A percentile compares a stretch with the other conserved stretches of the same genome.
These are phyloP conservation scores for Circaetus gallicus DNA, from an alignment of 2,113 vertebrate genomes.

Conservation along the genomic window DNA sequence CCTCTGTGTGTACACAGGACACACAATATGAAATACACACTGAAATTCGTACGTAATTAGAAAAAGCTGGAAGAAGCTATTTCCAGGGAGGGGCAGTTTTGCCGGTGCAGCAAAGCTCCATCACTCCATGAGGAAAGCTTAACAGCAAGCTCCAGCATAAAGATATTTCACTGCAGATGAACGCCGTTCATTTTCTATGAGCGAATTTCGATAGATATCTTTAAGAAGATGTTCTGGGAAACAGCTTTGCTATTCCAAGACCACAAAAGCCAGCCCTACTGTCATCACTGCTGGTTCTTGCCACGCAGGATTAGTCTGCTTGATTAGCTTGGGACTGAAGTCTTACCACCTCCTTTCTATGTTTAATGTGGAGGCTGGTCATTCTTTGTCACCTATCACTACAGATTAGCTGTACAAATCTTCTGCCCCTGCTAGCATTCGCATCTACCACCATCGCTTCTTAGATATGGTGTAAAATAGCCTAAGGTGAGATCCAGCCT, in stretches of 20 bases:
- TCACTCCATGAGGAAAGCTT: rapidly evolving
- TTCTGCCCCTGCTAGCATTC: neutral
- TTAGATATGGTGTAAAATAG: neutral
- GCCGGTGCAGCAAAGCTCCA: neutral
- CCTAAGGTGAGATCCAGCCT: neutral
- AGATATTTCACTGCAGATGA: neutral
- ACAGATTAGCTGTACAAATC: neutral
- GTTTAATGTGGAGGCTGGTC: neutral
- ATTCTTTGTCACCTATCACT: neutral
- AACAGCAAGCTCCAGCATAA: neutral
- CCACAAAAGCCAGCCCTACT: neutral
- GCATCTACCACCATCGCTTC: neutral
- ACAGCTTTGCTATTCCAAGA: neutral
- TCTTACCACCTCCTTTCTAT: neutral
- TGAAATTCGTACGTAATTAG: neutral
- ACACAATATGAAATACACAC: neutral
- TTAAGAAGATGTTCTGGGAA: neutral
- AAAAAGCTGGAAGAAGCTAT: neutral
- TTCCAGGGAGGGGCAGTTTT: neutral
- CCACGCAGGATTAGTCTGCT: neutral
- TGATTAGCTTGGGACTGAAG: neutral
- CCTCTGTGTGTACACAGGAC: too few species aligned
- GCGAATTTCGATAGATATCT: neutral
- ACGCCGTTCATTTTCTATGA: neutral
- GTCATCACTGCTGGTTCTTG: neutral